phyloP scores from a whole-genome alignment of 1,140 invertebrate genomes.

The Tetramorium alpestre region DNA sequence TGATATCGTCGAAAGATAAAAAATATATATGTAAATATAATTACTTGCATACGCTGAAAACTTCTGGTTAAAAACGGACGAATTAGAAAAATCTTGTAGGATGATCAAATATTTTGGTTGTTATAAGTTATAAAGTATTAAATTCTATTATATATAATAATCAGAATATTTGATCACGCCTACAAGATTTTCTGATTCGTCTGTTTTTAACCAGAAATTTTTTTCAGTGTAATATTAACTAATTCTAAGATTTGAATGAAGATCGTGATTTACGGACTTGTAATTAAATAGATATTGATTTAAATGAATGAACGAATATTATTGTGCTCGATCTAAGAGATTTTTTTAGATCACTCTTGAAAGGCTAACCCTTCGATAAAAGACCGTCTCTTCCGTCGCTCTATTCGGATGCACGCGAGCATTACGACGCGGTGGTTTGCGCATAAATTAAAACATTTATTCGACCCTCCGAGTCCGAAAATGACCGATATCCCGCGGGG shows the following conservation, averaged over 20 bases:
- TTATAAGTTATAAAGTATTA: too few species aligned
- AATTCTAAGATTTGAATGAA: background rate
- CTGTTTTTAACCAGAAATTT: too few species aligned
- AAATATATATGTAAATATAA: background rate
- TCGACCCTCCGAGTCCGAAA: conserved; percentile 61
- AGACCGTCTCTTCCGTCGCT: conserved; percentile 70
- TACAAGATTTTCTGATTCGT: too few species aligned
- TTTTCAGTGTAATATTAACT: background rate
- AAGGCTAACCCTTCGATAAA: conserved; percentile 42
- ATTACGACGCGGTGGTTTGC: conserved; percentile 64
- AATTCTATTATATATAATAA: too few species aligned
- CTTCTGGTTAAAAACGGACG: too few species aligned
- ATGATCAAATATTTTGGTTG: too few species aligned
- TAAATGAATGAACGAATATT: conserved; percentile 3
- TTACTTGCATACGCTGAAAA: background rate
- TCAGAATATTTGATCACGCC: too few species aligned
- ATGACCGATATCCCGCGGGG: conserved; percentile 74
- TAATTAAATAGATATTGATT: background rate
- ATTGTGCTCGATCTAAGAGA: background rate
- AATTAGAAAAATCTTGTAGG: too few species aligned
- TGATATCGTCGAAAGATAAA: background rate
- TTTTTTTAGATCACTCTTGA: conserved; percentile 14
- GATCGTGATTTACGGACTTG: background rate
- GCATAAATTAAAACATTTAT: conserved; percentile 77
- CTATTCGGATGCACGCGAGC: conserved; percentile 66